Percentiles rank a stretch among this genome's conserved stretches.
Conservation (phyloP, 2,797 vertebrate species). For the Cirrhinus mrigala region DNA sequence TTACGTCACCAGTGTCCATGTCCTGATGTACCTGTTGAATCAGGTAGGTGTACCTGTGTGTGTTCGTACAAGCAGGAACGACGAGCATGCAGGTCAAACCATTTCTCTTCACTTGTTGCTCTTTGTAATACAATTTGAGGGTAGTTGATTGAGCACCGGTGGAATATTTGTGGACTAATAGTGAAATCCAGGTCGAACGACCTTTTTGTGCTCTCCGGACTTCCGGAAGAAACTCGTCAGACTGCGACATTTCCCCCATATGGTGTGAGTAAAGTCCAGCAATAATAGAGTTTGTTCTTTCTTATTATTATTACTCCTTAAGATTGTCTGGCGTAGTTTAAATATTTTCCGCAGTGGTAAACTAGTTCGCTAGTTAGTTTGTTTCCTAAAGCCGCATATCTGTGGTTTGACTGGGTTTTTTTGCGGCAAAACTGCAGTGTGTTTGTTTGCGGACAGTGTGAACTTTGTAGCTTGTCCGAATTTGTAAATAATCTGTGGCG, state of each 20-base stretch:
- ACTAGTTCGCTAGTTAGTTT: background rate
- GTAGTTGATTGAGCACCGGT: background rate
- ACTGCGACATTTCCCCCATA: conserved; percentile 51
- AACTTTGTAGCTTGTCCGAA: background rate
- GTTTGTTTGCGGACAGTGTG: conserved; percentile 10
- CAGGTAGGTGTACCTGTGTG: conserved; percentile 37
- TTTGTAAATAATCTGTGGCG: background rate
- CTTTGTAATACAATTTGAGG: background rate
- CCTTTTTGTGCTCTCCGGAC: conserved; percentile 31
- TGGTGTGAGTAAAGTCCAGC: conserved; percentile 55
- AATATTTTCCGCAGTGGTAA: background rate
- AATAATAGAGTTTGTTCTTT: background rate
- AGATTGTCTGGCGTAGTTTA: background rate
- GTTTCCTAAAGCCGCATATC: background rate
- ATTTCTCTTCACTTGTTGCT: background rate
- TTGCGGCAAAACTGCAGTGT: background rate
- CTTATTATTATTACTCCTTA: background rate
- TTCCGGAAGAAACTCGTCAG: conserved; percentile 53
- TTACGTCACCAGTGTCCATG: conserved; percentile 48
- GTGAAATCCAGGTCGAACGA: conserved; percentile 14
- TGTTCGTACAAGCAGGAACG: background rate
- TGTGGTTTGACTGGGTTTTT: background rate
- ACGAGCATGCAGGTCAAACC: background rate
- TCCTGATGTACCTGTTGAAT: conserved; percentile 46
- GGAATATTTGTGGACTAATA: background rate